A percentile compares a stretch with the other conserved stretches of the same genome.
Conservation (phyloP, 1,140 invertebrate genomes). For the Ceratina calcarata region DNA sequence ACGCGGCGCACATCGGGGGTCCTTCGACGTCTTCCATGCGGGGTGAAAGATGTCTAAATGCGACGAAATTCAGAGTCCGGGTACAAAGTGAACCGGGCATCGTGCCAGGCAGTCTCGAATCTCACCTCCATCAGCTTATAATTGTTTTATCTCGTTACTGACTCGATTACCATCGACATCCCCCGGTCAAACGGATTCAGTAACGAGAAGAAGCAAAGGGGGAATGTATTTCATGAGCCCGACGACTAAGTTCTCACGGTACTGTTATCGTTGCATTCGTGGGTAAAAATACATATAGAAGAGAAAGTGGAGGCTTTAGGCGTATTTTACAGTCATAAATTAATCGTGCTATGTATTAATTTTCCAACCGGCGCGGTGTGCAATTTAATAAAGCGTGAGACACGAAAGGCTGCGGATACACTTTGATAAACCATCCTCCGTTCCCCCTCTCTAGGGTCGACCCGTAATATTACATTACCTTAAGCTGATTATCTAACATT, state of each 20-base stretch:
- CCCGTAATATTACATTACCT: conserved; percentile 61
- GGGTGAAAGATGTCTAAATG: conserved; percentile 38
- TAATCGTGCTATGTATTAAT: conserved; percentile 58
- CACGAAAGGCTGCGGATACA: conserved; percentile 60
- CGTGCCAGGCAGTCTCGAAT: background rate
- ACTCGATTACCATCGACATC: background rate
- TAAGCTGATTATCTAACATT: conserved; percentile 62
- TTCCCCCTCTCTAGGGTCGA: conserved; percentile 18
- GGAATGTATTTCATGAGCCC: background rate
- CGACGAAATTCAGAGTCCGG: conserved; percentile 34
- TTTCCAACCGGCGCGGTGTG: conserved; percentile 39
- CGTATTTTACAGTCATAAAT: conserved; percentile 49
- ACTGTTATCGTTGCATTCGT: background rate
- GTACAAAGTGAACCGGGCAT: background rate
- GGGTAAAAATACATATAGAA: background rate
- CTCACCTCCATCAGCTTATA: background rate
- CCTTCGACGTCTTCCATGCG: conserved; percentile 25
- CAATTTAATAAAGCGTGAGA: conserved; percentile 68
- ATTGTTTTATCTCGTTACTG: background rate
- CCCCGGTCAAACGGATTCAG: background rate
- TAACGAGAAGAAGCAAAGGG: background rate
- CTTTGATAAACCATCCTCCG: conserved; percentile 56
- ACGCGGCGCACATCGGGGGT: conserved; percentile 52
- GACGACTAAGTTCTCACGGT: background rate
- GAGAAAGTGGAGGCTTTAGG: conserved; percentile 3